Evolutionary conservation across 2,797 vertebrate species (phyloP).

Genomic region (Takifugu ocellatus): DNA sequence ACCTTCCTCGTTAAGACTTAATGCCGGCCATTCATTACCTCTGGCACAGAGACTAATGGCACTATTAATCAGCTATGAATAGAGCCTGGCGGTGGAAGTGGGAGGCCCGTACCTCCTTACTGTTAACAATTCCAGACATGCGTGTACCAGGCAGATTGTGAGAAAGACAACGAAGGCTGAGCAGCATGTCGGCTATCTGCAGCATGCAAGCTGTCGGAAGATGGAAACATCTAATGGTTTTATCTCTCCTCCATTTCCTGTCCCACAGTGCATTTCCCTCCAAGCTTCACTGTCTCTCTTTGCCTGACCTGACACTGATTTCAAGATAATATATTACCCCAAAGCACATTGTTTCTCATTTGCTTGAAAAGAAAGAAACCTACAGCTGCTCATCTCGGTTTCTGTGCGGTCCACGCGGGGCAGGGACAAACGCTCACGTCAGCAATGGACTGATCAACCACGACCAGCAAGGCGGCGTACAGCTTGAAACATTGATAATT

Average conservation of each 20-base stretch:
- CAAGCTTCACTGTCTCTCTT: not conserved
- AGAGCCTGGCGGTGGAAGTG: slow-evolving; percentile 45
- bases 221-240: slow-evolving; percentile 18
- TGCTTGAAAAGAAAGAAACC: slow-evolving; percentile 1
- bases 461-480: no score
- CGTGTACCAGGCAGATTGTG: slow-evolving; percentile 63
- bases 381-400: not conserved
- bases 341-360: not conserved
- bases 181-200: slow-evolving; percentile 44
- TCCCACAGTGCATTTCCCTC: slow-evolving; percentile 4
- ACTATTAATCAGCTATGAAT: slow-evolving; percentile 74
- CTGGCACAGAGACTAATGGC: slow-evolving; percentile 68
- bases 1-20: slow-evolving; percentile 73
- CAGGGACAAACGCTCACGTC: not conserved
- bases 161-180: slow-evolving; percentile 46
- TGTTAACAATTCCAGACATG: slow-evolving; percentile 52
- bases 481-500: no score
- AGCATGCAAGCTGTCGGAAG: slow-evolving; percentile 22
- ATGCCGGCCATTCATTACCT: slow-evolving; percentile 74
- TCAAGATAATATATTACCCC: slow-evolving; percentile 1
- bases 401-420: not conserved
- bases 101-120: slow-evolving; percentile 58
- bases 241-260: not conserved
- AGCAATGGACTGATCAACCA: not conserved
- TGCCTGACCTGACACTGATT: slow-evolving; percentile 1